Conservation (phyloP, 2,888 invertebrate species). For the Aleiodes alternator region DNA sequence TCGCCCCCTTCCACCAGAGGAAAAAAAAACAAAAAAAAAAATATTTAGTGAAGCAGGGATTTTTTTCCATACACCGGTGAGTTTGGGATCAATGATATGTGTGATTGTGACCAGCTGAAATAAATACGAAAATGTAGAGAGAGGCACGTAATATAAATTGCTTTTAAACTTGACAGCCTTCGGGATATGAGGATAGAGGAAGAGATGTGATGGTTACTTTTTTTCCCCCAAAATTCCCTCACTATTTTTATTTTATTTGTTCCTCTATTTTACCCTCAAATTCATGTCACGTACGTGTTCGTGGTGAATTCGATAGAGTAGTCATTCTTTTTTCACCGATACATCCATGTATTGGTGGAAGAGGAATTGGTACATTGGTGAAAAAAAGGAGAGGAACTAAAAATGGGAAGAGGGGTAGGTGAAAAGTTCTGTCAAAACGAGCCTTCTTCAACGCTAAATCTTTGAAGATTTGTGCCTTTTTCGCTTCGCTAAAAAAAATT, state of each 20-base stretch:
- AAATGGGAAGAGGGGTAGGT: neutral
- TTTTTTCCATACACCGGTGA: neutral
- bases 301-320: conserved; percentile 58
- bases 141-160: conserved; percentile 55
- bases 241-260: neutral
- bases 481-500: conserved; percentile 2
- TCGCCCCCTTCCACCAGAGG: too few relatives aligned
- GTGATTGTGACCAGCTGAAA: conserved; percentile 33
- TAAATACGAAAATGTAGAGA: conserved; percentile 50
- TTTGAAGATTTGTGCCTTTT: conserved; percentile 46
- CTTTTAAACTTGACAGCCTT: conserved; percentile 56
- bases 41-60: neutral
- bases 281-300: conserved; percentile 57
- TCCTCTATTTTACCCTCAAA: conserved; percentile 39
- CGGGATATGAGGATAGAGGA: conserved; percentile 20
- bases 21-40: neutral
- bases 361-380: neutral
- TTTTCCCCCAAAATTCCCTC: conserved; percentile 7
- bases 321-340: conserved; percentile 49
- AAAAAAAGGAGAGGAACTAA: conserved; percentile 27
- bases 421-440: conserved; percentile 40
- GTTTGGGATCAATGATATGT: neutral
- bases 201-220: neutral
- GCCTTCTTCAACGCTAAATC: conserved; percentile 51
- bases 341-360: neutral